Evolutionary conservation across 2,113 vertebrate species (phyloP), one percentile per base, ranked within the genome.

Genomic region (Rhizomys pruinosus): DNA sequence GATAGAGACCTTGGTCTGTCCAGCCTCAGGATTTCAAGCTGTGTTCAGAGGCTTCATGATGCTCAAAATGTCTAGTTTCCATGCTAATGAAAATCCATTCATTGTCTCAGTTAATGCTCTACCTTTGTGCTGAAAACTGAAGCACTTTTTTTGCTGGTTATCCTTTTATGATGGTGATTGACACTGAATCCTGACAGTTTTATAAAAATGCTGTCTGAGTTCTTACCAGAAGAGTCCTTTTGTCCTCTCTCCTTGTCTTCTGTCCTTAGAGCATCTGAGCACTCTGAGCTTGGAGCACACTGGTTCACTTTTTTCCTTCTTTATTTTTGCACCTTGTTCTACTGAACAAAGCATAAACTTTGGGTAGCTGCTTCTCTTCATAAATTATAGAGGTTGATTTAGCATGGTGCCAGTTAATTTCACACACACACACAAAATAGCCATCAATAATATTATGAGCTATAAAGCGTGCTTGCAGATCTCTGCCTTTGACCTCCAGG

Each of bases 41-140:
- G 8, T 64, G 22, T 29, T 55, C 59, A 44, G 34, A 73, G 37
- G 9, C 76, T 87, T 92, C n/a, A 5, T 92, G 29, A 8, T 57
- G 32, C 74, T 94, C 52, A 27, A 29, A 73, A 27, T 57, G 27
- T 77, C 52, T 77, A 17, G 32, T 61, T 85, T 87, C 3, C 19
- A 37, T 47, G 19, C 17, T 78, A 68, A 72, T 73, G 61, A 91
- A 71, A 84, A 76, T 37, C 16, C 10, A 25, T 55, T 19, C 17
- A 44, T 92, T 88, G n/a, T 64, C 22, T 72, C 64, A 68, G 17
- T 61, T 87, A 66, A 66, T 63, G 68, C 12, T 39, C 17, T 78
- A 32, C 77, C 61, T 92, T 66, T 81, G 57, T 93, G 44, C 44
- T 82, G 61, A 69, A 90, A 95, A 74, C 66, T 64, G 59, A 76